Conservation (phyloP, 2,113 vertebrate species). For the Pholis gunnellus region DNA sequence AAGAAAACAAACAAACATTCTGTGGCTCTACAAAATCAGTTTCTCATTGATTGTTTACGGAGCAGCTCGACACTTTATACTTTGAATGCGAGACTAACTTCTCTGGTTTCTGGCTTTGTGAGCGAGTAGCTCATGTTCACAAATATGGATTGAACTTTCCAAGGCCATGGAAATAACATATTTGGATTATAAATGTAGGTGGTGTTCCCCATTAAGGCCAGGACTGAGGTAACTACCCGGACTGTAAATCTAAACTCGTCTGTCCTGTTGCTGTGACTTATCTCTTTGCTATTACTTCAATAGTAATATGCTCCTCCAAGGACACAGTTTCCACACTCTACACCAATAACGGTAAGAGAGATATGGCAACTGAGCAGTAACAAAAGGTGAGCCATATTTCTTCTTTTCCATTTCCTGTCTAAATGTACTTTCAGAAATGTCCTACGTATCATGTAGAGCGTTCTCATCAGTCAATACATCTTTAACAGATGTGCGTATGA, state of each 20-base stretch:
- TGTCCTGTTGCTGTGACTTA: background rate
- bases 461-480: slow-evolving; percentile 28
- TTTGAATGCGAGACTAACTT: no score
- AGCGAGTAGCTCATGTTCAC: background rate
- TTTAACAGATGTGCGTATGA: slow-evolving; percentile 48
- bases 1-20: no score
- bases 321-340: background rate
- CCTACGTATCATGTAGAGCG: background rate
- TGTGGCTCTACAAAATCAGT: no score
- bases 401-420: slow-evolving; percentile 8
- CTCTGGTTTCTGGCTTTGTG: background rate
- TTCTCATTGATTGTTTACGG: background rate
- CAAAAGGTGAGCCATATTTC: background rate
- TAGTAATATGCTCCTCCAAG: background rate
- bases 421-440: background rate
- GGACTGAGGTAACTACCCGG: background rate
- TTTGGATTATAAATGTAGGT: background rate
- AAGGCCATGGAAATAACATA: background rate
- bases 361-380: background rate
- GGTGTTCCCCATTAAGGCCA: background rate
- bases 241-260: background rate
- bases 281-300: background rate
- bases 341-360: background rate
- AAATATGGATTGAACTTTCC: background rate
- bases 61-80: background rate